Evolutionary conservation across 2,888 invertebrate species (phyloP), one percentile per base, ranked within the genome.

Genomic region (Brachyopa scutellaris): DNA sequence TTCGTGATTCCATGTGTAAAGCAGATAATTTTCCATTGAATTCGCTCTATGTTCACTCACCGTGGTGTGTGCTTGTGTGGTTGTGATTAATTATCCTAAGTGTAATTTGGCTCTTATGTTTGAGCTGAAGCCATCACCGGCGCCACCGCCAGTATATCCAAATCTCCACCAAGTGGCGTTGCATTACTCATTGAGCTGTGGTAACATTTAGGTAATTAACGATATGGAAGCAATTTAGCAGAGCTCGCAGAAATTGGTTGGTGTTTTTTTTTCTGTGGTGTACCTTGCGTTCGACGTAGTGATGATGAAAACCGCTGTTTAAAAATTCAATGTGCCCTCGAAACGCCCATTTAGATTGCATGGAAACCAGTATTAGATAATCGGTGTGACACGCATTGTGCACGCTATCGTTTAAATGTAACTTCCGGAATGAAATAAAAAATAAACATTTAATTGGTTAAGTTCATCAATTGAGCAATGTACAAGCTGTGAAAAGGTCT

Each of bases 21-120:
- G 57, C 57, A 64, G 80, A 80, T 79, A 79, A 76, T 80, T 76
- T 80, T 76, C 69, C 51, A 80, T 70, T 76, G 80, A 70, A 73
- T 64, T 64, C 74, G 62, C 33, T 57, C 13, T 61, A 62, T 67
- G 67, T 57, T 64, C 29, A 26, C 40, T 64, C 21, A 21, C 17
- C 36, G 3, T 7, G 17, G 11, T 42, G 47, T 6, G 38, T 11
- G 61, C 45, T 69, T 55, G 23, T 23, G 42, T 49, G 57, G 36
- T 47, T 42, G 47, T 73, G 66, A 73, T 73, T 67, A 79, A 73
- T 67, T 49, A 62, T 62, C 55, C 36, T 29, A 11, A 61, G 53
- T 57, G 45, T 57, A 33, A 26, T 17, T n/a, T 29, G 31, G 6
- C 15, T 45, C 47, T 6, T 42, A 26, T 29, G 13, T 53, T 29